Percentiles rank a stretch among this genome's conserved stretches.
Evolutionary conservation across 2,797 vertebrate genomes (phyloP).

Genomic region (Anableps anableps): DNA sequence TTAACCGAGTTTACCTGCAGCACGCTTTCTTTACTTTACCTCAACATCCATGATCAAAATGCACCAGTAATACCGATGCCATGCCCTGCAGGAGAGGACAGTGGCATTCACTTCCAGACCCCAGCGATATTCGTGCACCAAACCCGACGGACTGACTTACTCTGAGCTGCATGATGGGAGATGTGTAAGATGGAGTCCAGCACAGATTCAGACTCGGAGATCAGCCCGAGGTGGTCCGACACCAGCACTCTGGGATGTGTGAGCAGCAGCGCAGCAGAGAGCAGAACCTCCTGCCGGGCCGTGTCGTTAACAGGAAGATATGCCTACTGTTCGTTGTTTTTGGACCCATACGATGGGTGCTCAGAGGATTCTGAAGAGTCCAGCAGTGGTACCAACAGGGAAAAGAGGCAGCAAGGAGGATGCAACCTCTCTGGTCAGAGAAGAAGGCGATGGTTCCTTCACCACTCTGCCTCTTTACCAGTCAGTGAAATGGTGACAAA

Average conservation of each 20-base stretch:
- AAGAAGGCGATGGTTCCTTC: slow-evolving; percentile 42
- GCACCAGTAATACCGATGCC: slow-evolving; percentile 5
- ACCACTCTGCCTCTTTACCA: slow-evolving; percentile 39
- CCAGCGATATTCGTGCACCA: slow-evolving; percentile 47
- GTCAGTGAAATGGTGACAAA: slow-evolving; percentile 44
- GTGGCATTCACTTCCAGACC: slow-evolving; percentile 51
- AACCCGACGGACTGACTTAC: slow-evolving; percentile 77
- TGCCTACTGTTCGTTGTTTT: slow-evolving; percentile 63
- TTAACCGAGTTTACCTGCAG: not conserved
- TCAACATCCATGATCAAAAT: not conserved
- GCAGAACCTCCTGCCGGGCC: slow-evolving; percentile 28
- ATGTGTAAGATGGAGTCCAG: slow-evolving; percentile 87
- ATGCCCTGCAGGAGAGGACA: slow-evolving; percentile 43
- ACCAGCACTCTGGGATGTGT: slow-evolving; percentile 78
- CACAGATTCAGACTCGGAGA: slow-evolving; percentile 86
- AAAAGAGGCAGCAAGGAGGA: slow-evolving; percentile 51
- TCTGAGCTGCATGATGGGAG: slow-evolving; percentile 83
- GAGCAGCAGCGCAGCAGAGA: slow-evolving; percentile 66
- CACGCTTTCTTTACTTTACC: not conserved
- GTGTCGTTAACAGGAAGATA: slow-evolving; percentile 50
- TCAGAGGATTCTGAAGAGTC: slow-evolving; percentile 81
- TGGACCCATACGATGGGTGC: slow-evolving; percentile 87
- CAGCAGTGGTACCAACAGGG: slow-evolving; percentile 26
- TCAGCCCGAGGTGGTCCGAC: slow-evolving; percentile 79
- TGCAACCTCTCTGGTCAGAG: slow-evolving; percentile 45